Conservation (phyloP, 2,888 invertebrate species). For the Trissolcus brochymenae region DNA sequence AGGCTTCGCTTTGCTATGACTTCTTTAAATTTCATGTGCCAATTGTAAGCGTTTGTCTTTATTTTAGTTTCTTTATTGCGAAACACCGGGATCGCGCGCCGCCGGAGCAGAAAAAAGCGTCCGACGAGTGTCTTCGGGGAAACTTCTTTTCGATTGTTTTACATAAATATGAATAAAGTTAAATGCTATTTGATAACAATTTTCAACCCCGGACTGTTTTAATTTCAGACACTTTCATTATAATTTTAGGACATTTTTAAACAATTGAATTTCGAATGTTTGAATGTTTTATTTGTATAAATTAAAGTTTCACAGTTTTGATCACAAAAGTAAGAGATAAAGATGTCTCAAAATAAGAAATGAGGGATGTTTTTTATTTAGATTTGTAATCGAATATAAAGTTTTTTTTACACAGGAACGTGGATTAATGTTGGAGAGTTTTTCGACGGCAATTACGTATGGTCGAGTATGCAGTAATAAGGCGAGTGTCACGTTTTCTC, state of each 20-base stretch:
- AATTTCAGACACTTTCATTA: too few relatives aligned
- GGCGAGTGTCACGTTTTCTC: constrained; percentile 17
- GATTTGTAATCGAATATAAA: too few relatives aligned
- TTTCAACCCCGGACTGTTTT: too few relatives aligned
- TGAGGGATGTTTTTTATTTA: too few relatives aligned
- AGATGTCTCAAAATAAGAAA: too few relatives aligned
- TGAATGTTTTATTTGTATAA: too few relatives aligned
- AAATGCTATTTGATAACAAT: not conserved
- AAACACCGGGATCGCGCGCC: constrained; percentile 43
- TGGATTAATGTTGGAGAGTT: constrained; percentile 15
- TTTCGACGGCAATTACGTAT: not conserved
- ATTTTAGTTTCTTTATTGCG: constrained; percentile 60
- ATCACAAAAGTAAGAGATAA: too few relatives aligned
- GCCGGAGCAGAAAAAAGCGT: constrained; percentile 5
- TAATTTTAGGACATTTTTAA: too few relatives aligned
- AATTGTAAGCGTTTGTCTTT: constrained; percentile 74
- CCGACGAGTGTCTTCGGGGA: not conserved
- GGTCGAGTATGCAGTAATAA: constrained; percentile 21
- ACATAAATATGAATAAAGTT: constrained; percentile 58
- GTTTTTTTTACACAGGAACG: too few relatives aligned
- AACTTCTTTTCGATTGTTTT: constrained; percentile 51
- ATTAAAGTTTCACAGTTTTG: too few relatives aligned
- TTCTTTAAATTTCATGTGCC: constrained; percentile 76
- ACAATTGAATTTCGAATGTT: too few relatives aligned
- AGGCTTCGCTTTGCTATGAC: constrained; percentile 59